Evolutionary conservation across 2,113 vertebrate species (phyloP).

Genomic region (Ptychochromis oligacanthus): DNA sequence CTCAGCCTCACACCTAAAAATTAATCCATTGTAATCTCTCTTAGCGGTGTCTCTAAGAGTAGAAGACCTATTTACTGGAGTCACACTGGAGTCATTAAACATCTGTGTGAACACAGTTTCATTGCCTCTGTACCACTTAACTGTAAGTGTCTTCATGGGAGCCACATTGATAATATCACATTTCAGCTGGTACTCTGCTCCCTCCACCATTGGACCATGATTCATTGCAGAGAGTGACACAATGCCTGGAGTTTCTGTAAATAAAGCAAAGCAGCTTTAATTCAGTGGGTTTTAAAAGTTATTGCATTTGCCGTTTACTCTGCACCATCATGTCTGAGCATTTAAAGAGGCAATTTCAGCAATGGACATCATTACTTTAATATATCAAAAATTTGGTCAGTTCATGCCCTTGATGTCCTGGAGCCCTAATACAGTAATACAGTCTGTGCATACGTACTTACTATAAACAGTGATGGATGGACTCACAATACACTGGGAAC

Average conservation of each 20-base stretch:
- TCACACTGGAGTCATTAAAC: rapidly evolving
- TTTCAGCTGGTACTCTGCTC: neutral
- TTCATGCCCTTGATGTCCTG: too few species aligned
- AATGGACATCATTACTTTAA: neutral
- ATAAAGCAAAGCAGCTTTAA: too few species aligned
- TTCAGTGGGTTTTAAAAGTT: too few species aligned
- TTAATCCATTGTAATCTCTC: conserved; percentile 39
- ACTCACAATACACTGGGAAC: rapidly evolving
- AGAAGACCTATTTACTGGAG: neutral
- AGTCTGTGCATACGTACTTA: conserved; percentile 43
- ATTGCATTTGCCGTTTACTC: too few species aligned
- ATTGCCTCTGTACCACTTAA: conserved; percentile 44
- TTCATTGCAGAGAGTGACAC: neutral
- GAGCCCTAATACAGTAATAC: neutral
- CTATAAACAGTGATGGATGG: conserved; percentile 54
- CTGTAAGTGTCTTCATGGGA: conserved; percentile 47
- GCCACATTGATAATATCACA: conserved; percentile 60
- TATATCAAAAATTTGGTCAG: neutral
- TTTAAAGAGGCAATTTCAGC: neutral
- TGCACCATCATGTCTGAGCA: neutral
- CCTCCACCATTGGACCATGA: conserved; percentile 30
- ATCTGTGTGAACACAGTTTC: rapidly evolving
- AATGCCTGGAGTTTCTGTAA: conserved; percentile 45
- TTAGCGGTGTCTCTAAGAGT: neutral
- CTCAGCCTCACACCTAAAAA: conserved; percentile 54